phyloP scores from a whole-genome alignment of 2,797 vertebrate genomes.

The Acropternis orthonyx region DNA sequence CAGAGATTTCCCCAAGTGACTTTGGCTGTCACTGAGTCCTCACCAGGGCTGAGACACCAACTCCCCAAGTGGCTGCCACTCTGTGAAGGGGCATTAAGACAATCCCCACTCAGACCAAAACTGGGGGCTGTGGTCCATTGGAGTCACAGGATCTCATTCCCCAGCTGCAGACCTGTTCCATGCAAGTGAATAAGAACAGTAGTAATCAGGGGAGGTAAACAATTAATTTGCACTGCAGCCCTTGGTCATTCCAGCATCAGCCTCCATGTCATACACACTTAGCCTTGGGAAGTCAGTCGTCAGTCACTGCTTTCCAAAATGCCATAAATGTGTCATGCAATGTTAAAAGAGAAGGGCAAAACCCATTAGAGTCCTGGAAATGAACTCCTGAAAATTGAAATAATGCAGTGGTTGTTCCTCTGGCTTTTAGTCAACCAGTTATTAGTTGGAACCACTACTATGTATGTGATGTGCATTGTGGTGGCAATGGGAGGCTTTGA shows the following conservation, averaged over 20 bases:
- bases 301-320: background rate
- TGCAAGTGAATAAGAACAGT: background rate
- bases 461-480: background rate
- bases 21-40: background rate
- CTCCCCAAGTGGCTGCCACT: rapidly evolving
- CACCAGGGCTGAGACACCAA: background rate
- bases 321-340: background rate
- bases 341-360: background rate
- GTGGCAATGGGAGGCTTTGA: background rate
- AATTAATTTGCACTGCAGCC: background rate
- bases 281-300: background rate
- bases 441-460: background rate
- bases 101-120: background rate
- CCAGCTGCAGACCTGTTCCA: background rate
- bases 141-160: background rate
- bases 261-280: background rate
- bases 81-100: rapidly evolving
- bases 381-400: background rate
- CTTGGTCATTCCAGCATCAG: background rate
- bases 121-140: rapidly evolving
- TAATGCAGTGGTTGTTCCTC: background rate
- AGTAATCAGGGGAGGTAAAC: background rate
- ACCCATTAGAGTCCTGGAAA: background rate
- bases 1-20: background rate
- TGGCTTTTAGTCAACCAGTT: background rate